Evolutionary conservation across 2,113 vertebrate species (phyloP), one percentile per base, ranked within the genome.

Genomic region (Clarias batrachus): DNA sequence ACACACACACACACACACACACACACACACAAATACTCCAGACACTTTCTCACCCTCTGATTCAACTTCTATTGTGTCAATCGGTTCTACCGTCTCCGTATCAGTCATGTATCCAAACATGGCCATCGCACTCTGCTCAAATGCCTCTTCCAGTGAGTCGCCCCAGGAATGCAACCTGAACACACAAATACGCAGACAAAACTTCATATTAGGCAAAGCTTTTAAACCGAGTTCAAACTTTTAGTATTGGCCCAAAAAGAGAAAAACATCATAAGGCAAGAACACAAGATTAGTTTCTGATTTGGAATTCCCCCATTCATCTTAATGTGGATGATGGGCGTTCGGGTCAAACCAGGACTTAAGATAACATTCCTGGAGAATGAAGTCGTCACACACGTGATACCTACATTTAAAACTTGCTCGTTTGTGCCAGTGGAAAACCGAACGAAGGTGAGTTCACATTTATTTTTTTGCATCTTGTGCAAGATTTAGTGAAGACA

Each of bases 51-150:
- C 91, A 99, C 98, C 98, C 92, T 98, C 94, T 52, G 96, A 96
- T 90, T 97, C 91, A 1, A 98, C 96, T 85, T 99, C 96, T 0
- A 97, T 60, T 0, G 97, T 96, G 9, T 96, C 96, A 48, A 94
- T 87, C 0, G 98, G 98, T 52, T 98, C 97, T 86, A 99, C 98
- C 0, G 98, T 99, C 89, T 96, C 97, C 0, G 95, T 98, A 27
- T 99, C 98, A 0, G 98, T 99, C 97, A 99, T 99, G 93, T 99
- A 99, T 60, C 97, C 97, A 87, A 99, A 99, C 98, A 99, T 99
- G 80, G 96, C 97, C 98, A 99, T 99, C 13, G 94, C 97, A 63
- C 96, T 97, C 86, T 99, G 98, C 87, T 99, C 98, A 90, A 99
- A 99, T 0, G 97, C 97, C 91, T 99, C 98, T 83, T 99, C 97